Evolutionary conservation across 2,797 vertebrate genomes (phyloP).

Genomic region (Anas capensis): DNA sequence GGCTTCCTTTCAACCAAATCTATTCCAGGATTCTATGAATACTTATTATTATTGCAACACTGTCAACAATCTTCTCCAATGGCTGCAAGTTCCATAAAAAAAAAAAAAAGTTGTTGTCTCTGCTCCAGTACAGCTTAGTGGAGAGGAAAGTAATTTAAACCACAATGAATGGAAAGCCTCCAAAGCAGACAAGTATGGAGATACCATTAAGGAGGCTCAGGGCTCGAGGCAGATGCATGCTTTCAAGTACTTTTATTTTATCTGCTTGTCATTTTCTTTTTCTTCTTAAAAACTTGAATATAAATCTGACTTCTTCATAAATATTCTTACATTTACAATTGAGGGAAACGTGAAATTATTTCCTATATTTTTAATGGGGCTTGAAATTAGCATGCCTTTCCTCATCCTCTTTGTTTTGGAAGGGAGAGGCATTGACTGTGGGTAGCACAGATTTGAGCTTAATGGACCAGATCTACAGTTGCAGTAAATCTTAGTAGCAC

Average conservation of each 20-base stretch:
- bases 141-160: neutral
- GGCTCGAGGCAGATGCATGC: neutral
- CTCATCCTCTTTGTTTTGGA: neutral
- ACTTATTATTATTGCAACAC: neutral
- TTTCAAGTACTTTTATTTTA: neutral
- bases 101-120: neutral
- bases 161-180: neutral
- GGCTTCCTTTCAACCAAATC: too few relatives aligned
- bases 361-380: neutral
- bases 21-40: neutral
- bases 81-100: neutral
- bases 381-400: slow-evolving; percentile 7
- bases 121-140: neutral
- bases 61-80: neutral
- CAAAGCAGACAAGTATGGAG: neutral
- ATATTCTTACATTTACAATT: neutral
- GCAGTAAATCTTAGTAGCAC: slow-evolving; percentile 25
- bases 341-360: neutral
- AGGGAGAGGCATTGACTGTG: neutral
- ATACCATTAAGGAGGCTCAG: neutral
- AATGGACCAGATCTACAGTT: neutral
- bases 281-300: neutral
- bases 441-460: neutral
- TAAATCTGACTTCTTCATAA: neutral
- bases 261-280: neutral